Percentiles rank a stretch among this genome's conserved stretches.
Evolutionary conservation across 2,113 vertebrate genomes (phyloP).

Genomic region (Stomatorhinus ivindoensis): DNA sequence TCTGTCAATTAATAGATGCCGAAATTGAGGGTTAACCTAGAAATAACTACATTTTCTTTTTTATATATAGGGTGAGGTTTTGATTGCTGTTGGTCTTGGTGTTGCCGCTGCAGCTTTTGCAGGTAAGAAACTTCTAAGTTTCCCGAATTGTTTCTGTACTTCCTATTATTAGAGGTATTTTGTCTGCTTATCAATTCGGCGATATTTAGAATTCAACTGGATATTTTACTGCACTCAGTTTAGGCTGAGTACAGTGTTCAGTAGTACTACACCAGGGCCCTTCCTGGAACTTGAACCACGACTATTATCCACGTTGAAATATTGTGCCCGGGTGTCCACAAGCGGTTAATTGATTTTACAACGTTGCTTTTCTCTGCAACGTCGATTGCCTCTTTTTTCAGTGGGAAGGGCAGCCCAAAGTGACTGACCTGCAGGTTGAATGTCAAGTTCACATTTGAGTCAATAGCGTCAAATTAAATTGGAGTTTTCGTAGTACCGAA

Average conservation of each 20-base stretch:
- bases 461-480: not conserved
- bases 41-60: not conserved
- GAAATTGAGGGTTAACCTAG: not conserved
- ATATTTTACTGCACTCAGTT: not conserved
- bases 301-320: not conserved
- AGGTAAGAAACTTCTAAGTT: slow-evolving; percentile 56
- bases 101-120: slow-evolving; percentile 80
- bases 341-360: not conserved
- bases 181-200: not conserved
- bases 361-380: not conserved
- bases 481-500: not conserved
- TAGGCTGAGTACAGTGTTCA: not conserved
- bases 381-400: not conserved
- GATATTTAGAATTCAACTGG: not conserved
- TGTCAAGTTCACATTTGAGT: not conserved
- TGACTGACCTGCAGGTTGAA: not conserved
- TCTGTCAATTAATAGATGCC: not conserved
- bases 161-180: not conserved
- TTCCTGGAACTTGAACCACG: not conserved
- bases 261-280: not conserved
- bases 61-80: slow-evolving; percentile 60
- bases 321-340: not conserved
- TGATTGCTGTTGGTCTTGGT: slow-evolving; percentile 83
- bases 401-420: not conserved
- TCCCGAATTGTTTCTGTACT: not conserved